phyloP scores from a whole-genome alignment of 2,888 invertebrate species.

The Calameuta filiformis region DNA sequence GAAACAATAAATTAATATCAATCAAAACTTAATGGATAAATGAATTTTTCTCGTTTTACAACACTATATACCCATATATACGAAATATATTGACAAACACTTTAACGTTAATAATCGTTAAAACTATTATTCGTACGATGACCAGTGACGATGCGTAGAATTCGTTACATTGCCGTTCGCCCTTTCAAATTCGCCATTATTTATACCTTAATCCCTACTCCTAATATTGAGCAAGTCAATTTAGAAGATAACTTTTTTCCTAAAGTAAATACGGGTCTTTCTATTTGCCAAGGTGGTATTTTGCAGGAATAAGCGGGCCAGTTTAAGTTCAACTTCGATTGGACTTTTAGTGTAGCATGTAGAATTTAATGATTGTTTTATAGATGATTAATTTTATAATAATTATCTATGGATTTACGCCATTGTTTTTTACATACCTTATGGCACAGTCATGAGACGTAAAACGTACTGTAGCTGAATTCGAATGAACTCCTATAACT shows the following conservation, averaged over 20 bases:
- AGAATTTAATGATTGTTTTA: neutral
- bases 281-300: neutral
- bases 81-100: neutral
- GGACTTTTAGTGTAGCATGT: neutral
- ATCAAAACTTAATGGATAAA: conserved; percentile 28
- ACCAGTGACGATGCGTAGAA: conserved; percentile 21
- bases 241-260: conserved; percentile 1
- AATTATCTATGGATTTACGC: neutral
- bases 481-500: conserved; percentile 73
- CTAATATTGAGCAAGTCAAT: conserved; percentile 7
- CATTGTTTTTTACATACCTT: conserved; percentile 68
- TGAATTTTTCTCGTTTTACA: conserved; percentile 17
- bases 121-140: conserved; percentile 2
- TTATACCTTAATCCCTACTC: conserved; percentile 50
- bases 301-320: neutral
- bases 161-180: conserved; percentile 46
- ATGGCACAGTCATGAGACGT: conserved; percentile 76
- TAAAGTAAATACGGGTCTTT: neutral
- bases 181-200: conserved; percentile 40
- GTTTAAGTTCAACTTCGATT: neutral
- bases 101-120: neutral
- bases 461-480: conserved; percentile 77
- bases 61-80: conserved; percentile 40
- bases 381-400: neutral
- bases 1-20: conserved; percentile 13